phyloP scores from a whole-genome alignment of 1,140 invertebrate species.

The Augochlora pura region DNA sequence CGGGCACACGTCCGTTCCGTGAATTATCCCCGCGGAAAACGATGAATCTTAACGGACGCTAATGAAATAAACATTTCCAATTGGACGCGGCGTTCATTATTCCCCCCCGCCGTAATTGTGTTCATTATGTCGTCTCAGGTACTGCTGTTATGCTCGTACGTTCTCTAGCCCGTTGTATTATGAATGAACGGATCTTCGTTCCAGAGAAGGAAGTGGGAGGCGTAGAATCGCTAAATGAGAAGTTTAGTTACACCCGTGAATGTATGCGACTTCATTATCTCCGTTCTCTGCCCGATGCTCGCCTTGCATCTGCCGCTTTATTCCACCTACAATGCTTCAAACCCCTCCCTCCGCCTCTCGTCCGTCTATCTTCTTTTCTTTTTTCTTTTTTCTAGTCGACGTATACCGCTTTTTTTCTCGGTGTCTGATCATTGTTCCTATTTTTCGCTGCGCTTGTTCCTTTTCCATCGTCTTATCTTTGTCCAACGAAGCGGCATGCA shows the following conservation, averaged over 20 bases:
- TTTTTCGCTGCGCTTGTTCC: background rate
- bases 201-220: background rate
- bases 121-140: background rate
- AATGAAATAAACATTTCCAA: too few relatives aligned
- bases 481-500: background rate
- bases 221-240: constrained; percentile 2
- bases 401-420: background rate
- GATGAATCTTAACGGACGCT: too few relatives aligned
- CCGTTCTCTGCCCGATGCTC: constrained; percentile 6
- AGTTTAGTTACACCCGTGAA: constrained; percentile 27
- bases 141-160: background rate
- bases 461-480: background rate
- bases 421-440: constrained; percentile 2
- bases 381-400: background rate
- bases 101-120: too few relatives aligned
- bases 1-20: too few relatives aligned
- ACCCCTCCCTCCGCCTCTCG: too few relatives aligned
- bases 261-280: constrained; percentile 32
- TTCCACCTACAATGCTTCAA: background rate
- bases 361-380: too few relatives aligned
- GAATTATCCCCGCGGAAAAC: too few relatives aligned
- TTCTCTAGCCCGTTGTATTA: background rate
- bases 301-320: constrained; percentile 2
- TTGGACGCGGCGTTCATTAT: too few relatives aligned
- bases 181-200: background rate